Conservation (phyloP, 1,140 invertebrate genomes). For the Octopus bimaculoides region DNA sequence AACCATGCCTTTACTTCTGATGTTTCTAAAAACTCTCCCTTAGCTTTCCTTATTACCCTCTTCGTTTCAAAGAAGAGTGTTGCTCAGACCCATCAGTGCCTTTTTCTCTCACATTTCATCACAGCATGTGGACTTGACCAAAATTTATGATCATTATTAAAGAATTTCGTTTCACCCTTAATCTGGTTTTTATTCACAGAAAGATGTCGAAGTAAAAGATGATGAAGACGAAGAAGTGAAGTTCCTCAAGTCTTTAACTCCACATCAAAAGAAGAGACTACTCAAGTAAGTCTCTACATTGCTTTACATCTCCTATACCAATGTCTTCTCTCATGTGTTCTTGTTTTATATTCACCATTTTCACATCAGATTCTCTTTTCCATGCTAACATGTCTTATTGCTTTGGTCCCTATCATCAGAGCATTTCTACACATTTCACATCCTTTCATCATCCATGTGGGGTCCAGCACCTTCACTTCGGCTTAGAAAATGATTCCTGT, state of each 20-base stretch:
- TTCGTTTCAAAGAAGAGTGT: not conserved
- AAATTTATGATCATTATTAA: not conserved
- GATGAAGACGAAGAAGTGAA: conserved; percentile 69
- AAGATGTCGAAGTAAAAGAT: conserved; percentile 54
- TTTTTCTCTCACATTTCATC: not conserved
- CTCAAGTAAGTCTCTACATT: conserved; percentile 68
- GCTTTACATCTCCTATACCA: too few relatives aligned
- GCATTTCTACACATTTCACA: too few relatives aligned
- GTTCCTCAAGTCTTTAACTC: conserved; percentile 79
- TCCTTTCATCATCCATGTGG: too few relatives aligned
- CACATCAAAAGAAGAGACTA: conserved; percentile 86
- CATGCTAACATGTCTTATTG: too few relatives aligned
- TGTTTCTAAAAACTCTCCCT: too few relatives aligned
- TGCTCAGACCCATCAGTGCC: not conserved
- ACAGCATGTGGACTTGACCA: not conserved
- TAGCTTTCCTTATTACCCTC: not conserved
- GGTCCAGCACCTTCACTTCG: too few relatives aligned
- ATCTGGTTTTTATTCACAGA: conserved; percentile 35
- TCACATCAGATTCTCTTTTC: too few relatives aligned
- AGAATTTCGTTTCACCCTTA: conserved; percentile 13
- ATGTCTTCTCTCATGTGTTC: too few relatives aligned
- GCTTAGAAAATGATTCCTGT: too few relatives aligned
- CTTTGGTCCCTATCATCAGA: too few relatives aligned
- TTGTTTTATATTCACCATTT: too few relatives aligned
- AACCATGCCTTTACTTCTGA: too few relatives aligned